Evolutionary conservation across 2,113 vertebrate species (phyloP).

Genomic region (Hippoglossus stenolepis): DNA sequence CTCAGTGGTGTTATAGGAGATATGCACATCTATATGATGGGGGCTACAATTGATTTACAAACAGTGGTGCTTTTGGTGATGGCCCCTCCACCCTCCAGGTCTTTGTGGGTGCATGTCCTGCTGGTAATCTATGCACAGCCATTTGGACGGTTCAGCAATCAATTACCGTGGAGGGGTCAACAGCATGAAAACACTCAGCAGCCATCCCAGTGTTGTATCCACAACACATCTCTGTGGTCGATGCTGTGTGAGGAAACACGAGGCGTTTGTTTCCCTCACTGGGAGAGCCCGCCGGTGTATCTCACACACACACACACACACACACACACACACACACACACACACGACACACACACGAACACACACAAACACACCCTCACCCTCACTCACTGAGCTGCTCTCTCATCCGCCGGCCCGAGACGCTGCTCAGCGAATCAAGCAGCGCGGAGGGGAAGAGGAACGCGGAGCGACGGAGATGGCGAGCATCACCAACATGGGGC

Average conservation of each 20-base stretch:
- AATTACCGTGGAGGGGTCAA: constrained; percentile 53
- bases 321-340: constrained; percentile 12
- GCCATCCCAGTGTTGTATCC: not conserved
- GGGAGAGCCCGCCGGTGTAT: constrained; percentile 36
- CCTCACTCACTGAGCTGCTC: not conserved
- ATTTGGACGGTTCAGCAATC: constrained; percentile 62
- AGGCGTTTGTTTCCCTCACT: constrained; percentile 58
- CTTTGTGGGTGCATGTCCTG: constrained; percentile 18
- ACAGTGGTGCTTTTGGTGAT: constrained; percentile 13
- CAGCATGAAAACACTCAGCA: constrained; percentile 29
- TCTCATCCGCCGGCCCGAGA: constrained; percentile 8
- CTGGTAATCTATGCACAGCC: constrained; percentile 43
- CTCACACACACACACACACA: constrained; percentile 18
- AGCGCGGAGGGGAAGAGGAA: constrained; percentile 38
- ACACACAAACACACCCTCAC: not conserved
- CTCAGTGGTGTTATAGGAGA: constrained; percentile 7
- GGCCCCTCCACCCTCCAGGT: constrained; percentile 5
- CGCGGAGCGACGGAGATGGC: constrained; percentile 60
- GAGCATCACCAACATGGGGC: constrained; percentile 76
- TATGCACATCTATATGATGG: constrained; percentile 22
- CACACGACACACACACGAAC: constrained; percentile 22
- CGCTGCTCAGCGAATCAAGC: not conserved
- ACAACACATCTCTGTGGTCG: constrained; percentile 6
- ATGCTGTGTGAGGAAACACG: constrained; percentile 33
- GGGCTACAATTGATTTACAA: constrained; percentile 33